Evolutionary conservation across 2,113 vertebrate species (phyloP).

Genomic region (Ginglymostoma cirratum): DNA sequence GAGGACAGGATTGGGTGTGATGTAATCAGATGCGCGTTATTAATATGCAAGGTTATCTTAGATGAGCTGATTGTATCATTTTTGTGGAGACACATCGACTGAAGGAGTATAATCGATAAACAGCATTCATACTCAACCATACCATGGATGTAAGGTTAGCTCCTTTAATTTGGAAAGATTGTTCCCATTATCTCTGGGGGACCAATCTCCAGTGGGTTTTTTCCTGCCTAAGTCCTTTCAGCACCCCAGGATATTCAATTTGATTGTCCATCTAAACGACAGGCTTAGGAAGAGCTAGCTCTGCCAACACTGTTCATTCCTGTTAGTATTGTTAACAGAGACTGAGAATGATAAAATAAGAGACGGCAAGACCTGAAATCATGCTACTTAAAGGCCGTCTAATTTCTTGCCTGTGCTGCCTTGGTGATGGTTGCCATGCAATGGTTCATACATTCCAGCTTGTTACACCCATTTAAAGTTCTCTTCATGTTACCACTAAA

Average conservation of each 20-base stretch:
- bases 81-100: not conserved
- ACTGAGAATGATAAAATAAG: not conserved
- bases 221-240: not conserved
- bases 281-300: not conserved
- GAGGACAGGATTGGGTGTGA: not conserved
- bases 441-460: not conserved
- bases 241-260: not conserved
- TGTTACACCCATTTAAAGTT: not conserved
- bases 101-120: not conserved
- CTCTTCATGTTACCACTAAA: not conserved
- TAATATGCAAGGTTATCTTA: not conserved
- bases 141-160: not conserved
- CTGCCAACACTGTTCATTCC: not conserved
- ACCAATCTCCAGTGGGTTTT: not conserved
- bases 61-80: not conserved
- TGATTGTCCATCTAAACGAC: not conserved
- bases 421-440: not conserved
- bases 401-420: not conserved
- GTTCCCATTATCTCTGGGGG: not conserved
- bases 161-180: not conserved
- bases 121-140: not conserved
- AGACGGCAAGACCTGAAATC: not conserved
- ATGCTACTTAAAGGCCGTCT: not conserved
- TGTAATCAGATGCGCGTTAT: not conserved
- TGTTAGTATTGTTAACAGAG: not conserved